Evolutionary conservation across 2,113 vertebrate species (phyloP), one percentile per base, ranked within the genome.

Genomic region (Nycticebus coucang): DNA sequence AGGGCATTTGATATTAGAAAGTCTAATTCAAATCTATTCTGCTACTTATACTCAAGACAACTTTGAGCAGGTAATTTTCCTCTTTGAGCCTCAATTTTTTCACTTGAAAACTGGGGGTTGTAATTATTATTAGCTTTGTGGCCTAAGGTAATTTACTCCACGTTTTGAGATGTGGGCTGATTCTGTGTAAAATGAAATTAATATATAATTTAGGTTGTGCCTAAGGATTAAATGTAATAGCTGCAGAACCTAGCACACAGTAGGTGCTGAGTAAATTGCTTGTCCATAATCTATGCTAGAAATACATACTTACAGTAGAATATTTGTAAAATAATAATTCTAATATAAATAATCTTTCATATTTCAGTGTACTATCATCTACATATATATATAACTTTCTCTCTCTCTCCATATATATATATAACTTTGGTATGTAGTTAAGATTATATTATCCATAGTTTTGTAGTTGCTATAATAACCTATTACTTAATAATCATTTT

Each of bases 301-400:
- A 87, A 85, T 59, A 26, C 1, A 45, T 37, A 72, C 1, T 77
- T 1, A 96, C 35, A 6, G 37, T 7, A 72, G 28, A 74, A 80
- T 95, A 89, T 78, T 79, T 96, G 19, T n/a, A 85, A 94, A 93
- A 77, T 66, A 94, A 77, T 66, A 94, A 87, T 60, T 68, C 15
- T n/a, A 87, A 87, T 2, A 80, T 30, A 75, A 10, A 71, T 79
- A 87, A 69, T 78, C 9, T 85, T 87, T 87, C 60, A 24, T 89
- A 83, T 74, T 93, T 95, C 64, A 28, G 5, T 64, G 8, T 69
- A 15, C 9, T 35, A 62, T 55, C n/a, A 91, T 74, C 22, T 50
- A 64, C 28, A 28, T 64, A 59, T 59, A 57, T 59, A n/a, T 71
- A 3, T 75, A 35, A 30, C 7, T 84, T 66, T 50, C 10, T 50